These are phyloP conservation scores for Pseudoips prasinana DNA, from an alignment of 2,888 invertebrate species.

Conservation along the genomic window DNA sequence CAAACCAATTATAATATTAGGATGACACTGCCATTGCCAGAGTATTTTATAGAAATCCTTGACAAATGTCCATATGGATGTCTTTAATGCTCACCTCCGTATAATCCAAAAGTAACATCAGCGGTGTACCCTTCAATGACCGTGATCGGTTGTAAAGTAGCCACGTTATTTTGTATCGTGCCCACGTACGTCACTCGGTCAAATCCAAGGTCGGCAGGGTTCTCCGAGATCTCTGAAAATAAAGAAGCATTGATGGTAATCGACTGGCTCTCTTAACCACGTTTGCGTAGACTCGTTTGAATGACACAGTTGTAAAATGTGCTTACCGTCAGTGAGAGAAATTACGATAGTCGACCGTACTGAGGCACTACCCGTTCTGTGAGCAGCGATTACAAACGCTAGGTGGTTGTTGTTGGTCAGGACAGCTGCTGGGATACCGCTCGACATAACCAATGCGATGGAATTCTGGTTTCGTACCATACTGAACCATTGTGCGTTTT, in stretches of 20 bases:
- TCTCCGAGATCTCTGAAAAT: conserved; percentile 14
- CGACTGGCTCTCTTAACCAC: too few relatives aligned
- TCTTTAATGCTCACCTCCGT: too few relatives aligned
- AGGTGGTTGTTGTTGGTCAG: background rate
- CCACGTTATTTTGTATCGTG: conserved; percentile 21
- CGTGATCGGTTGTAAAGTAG: conserved; percentile 31
- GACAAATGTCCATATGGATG: too few relatives aligned
- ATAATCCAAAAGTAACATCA: conserved; percentile 32
- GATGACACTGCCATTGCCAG: too few relatives aligned
- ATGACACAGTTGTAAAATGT: too few relatives aligned
- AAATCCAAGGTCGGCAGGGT: conserved; percentile 19
- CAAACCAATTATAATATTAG: too few relatives aligned
- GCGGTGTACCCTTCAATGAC: conserved; percentile 35
- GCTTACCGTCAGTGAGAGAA: background rate
- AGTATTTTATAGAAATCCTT: too few relatives aligned
- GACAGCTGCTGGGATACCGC: conserved; percentile 1
- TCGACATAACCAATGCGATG: background rate
- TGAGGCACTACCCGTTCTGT: background rate
- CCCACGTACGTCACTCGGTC: conserved; percentile 25
- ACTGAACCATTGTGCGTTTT: background rate
- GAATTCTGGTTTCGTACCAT: background rate
- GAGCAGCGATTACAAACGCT: background rate
- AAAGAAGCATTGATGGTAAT: background rate
- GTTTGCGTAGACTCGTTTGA: too few relatives aligned
- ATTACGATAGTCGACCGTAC: background rate